Evolutionary conservation across 2,113 vertebrate species (phyloP), one percentile per base, ranked within the genome.

Genomic region (Austrofundulus limnaeus): DNA sequence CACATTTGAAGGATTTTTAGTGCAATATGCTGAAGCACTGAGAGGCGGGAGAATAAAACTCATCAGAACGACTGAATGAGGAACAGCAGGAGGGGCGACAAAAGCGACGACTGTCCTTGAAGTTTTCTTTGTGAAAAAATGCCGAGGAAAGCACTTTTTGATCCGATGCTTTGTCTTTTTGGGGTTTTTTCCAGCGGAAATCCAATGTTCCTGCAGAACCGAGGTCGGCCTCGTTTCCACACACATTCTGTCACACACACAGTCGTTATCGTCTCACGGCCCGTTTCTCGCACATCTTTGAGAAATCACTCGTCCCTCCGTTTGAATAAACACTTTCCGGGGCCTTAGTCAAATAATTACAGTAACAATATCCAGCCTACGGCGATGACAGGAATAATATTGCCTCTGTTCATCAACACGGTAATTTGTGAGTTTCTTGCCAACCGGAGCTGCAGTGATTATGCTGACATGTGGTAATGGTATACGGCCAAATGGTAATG

Each of bases 41-140:
- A n/a, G n/a, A n/a, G n/a, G n/a, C n/a, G 61, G 2, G 61, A 85
- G 78, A 87, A 87, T 84, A 73, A 72, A 71, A 59, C 80, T 81
- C 74, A 75, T 88, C 68, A 79, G 89, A 88, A 89, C 70, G 79
- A 92, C 84, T 90, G 90, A 87, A 90, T 85, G 84, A 85, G 61
- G 46, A 23, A 67, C 24, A 43, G 42, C 20, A 56, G 70, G 69
- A 70, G 3, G 0, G 54, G 13, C 12, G 12, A 15, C 70, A 48
- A 72, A 20, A 21, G 51, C 58, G 37, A 55, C 20, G 53, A 83
- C 81, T 68, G 68, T 72, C 85, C 85, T 86, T 89, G 80, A 87
- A 66, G 77, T 72, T 72, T 75, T 7, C 13, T 46, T 54, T 61
- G 81, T 45, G 21, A 70, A 77, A 81, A 78, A 70, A 83, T 39